A percentile compares a stretch with the other conserved stretches of the same genome.
These are phyloP conservation scores for Enteromius fasciolatus DNA, from an alignment of 2,797 vertebrate species.

Conservation along the genomic window DNA sequence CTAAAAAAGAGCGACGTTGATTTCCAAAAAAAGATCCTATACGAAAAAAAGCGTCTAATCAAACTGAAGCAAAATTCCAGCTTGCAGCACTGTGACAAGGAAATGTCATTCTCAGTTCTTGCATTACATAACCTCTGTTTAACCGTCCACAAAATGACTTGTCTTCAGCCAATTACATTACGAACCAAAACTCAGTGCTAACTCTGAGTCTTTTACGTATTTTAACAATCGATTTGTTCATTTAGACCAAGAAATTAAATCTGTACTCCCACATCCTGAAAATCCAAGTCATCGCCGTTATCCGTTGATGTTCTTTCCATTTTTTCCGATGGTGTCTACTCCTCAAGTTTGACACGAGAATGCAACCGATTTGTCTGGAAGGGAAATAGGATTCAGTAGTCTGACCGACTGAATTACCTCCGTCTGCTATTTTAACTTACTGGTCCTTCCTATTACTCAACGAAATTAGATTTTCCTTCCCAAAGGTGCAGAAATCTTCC, in stretches of 20 bases:
- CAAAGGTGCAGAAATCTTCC: slow-evolving; percentile 16
- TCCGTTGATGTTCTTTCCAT: slow-evolving; percentile 31
- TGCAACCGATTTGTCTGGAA: slow-evolving; percentile 32
- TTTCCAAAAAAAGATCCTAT: slow-evolving; percentile 65
- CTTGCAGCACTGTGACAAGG: slow-evolving; percentile 7
- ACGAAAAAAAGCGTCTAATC: slow-evolving; percentile 65
- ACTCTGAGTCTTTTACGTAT: slow-evolving; percentile 39
- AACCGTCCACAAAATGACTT: slow-evolving; percentile 44
- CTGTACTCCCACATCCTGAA: slow-evolving; percentile 14
- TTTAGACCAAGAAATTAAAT: slow-evolving; percentile 30
- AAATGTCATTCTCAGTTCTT: slow-evolving; percentile 44
- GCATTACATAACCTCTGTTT: slow-evolving; percentile 53
- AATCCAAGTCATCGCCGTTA: slow-evolving; percentile 32
- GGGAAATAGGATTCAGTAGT: slow-evolving; percentile 35
- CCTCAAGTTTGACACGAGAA: slow-evolving; percentile 47
- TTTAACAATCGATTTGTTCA: slow-evolving; percentile 40
- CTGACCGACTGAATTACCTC: slow-evolving; percentile 47
- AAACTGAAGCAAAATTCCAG: slow-evolving; percentile 46
- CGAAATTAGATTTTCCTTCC: neutral
- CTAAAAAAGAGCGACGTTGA: slow-evolving; percentile 61
- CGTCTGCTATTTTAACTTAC: slow-evolving; percentile 65
- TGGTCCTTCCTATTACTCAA: neutral
- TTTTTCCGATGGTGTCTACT: slow-evolving; percentile 13
- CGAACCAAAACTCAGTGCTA: slow-evolving; percentile 29
- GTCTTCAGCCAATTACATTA: slow-evolving; percentile 31